Evolutionary conservation across 2,797 vertebrate genomes (phyloP), one percentile per base, ranked within the genome.

Genomic region (Epinephelus awoara): DNA sequence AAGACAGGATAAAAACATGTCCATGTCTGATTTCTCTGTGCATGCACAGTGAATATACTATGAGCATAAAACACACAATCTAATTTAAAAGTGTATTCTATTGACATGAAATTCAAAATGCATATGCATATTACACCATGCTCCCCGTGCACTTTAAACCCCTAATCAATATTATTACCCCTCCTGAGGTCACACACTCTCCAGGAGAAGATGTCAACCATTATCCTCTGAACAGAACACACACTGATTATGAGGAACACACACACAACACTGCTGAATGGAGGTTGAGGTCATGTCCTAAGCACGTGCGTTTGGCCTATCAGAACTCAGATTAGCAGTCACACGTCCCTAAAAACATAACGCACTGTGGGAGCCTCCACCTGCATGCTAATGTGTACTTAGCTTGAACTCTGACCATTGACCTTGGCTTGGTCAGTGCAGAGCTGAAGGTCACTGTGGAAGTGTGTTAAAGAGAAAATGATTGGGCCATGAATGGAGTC

Each of bases 361-460:
- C 71, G 40, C 40, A n/a, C 27, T 55, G 5, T 74, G 34, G 6
- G 51, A 75, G 38, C 54, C 27, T 85, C 67, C 89, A 91, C 87
- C 92, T 94, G 87, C 86, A 93, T 93, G 91, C 85, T 93, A 93
- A 93, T 91, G 82, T 92, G 92, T 8, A 88, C 89, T 65, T 69
- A 21, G 74, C 21, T 63, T 92, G 93, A 95, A 91, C 93, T 85
- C 63, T 68, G 84, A 93, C 90, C 88, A 57, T 75, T 84, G 87
- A 83, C 84, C 87, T 79, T 69, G 73, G 77, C n/a, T 27, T 63
- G 89, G 81, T 84, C 80, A 68, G 68, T 23, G 56, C 44, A 29
- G 67, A 79, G 47, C 74, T 78, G 68, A 79, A 82, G 91, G 87
- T 90, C 86, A 75, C 6, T 12, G 74, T 58, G 67, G 72, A 85